Evolutionary conservation across 2,113 vertebrate genomes (phyloP), one percentile per base, ranked within the genome.

Genomic region (Procavia capensis): DNA sequence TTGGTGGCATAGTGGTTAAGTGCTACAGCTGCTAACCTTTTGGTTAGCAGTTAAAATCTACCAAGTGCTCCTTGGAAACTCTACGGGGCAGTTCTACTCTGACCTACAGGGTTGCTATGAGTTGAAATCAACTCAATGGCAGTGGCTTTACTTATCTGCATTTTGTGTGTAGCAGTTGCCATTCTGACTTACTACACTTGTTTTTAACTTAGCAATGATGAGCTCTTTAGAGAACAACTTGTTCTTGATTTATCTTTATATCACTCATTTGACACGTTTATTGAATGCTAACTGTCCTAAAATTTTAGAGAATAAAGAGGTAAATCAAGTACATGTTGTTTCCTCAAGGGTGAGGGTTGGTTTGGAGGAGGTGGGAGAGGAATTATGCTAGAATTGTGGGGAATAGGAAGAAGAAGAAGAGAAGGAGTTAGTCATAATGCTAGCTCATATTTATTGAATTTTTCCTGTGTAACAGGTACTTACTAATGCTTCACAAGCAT

Each of bases 191-290:
- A 70, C 7, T 64, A 31, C 6, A 31, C 5, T 36, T 91, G 61
- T 80, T 90, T 96, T 90, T 79, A 81, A 66, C 50, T 87, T 66
- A 47, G 50, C 36, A 86, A 86, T 78, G 39, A 95, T 78, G 39
- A 95, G 41, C 20, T 80, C 74, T 91, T 85, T 74, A 84, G 31
- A 88, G 45, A 4, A 63, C 31, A 75, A 75, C 25, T 36, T 66
- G 9, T 31, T 34, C 34, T 75, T 57, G n/a, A 6, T 82, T 75
- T 64, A 78, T 43, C 41, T 91, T 88, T 68, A 34, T 34, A 31
- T 93, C 82, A 41, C 19, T 83, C 68, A 54, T 36, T 54, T 6
- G 0, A 74, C 45, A 39, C 70, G n/a, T 39, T 72, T 39, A 63
- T 66, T 50, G 25, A 85, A 80, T 34, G 36, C 70, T 61, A 17